Base-by-base conservation (phyloP, 2,113 vertebrate species). In the Platichthys stellatus region DNA sequence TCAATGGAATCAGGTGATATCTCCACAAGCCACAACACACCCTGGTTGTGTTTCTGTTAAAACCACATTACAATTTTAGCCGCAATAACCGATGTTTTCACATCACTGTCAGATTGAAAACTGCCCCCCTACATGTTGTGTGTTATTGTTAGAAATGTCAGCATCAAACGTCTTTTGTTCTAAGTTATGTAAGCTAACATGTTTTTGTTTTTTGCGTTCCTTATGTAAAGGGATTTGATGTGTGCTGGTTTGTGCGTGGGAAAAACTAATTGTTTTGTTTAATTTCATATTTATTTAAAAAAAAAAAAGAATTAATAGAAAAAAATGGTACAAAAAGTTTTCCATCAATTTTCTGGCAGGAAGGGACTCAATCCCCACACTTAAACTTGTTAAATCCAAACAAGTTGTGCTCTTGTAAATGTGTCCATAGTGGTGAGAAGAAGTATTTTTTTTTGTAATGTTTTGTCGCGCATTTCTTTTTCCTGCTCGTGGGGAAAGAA, bases 221-320 rank as follows among this genome's bases (percentile, higher is more conserved):
- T 73, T 45, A 74, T 70, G 56, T 76, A 7, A 74, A 51, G 68
- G 35, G 40, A 82, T 77, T 81, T 76, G 49, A 56, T 47, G 69
- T 3, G 71, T 79, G 77, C 3, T 11, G 53, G 68, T 73, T 72
- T 78, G 43, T 18, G 28, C 1, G 4, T 35, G 57, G 3, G 24
- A 54, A 74, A 71, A 40, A 23, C 21, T 45, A 15, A n/a, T 51
- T 49, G 47, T 74, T 73, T 74, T 67, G 35, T 72, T 75, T 12
- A 76, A 72, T 78, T 86, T 81, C 12, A 9, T 90, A 92, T 91
- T 92, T 92, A 90, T 90, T 92, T 78, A 24, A 72, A 26, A 51
- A 63, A 17, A 62, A 70, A 69, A 59, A 21, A 23, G 62, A 15
- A 21, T 58, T 72, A 15, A 65, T 56, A 54, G 65, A 74, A 57